Conservation (phyloP, 2,888 invertebrate genomes). For the Stictocephala bisonia region DNA sequence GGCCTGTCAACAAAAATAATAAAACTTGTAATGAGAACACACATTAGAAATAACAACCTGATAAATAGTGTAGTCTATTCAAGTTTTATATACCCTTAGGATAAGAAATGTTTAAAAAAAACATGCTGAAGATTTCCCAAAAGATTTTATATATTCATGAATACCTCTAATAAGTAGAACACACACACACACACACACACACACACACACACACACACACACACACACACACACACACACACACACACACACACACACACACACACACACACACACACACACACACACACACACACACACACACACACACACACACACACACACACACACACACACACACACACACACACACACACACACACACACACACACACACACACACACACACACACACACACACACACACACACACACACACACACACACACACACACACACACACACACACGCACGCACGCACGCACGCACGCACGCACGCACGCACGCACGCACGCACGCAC, state of each 20-base stretch:
- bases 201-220: constrained; percentile 3
- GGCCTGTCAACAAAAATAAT: no score
- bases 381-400: constrained; percentile 9
- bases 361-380: constrained; percentile 6
- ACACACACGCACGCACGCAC: neutral
- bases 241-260: neutral
- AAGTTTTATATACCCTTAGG: no score
- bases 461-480: neutral
- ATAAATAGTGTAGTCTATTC: no score
- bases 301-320: constrained; percentile 6
- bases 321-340: constrained; percentile 1
- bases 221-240: neutral
- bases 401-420: neutral
- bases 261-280: neutral
- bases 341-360: constrained; percentile 13
- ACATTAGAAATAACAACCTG: no score
- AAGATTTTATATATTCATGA: no score
- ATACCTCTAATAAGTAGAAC: no score
- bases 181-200: no score
- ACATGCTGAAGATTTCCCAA: no score
- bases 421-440: neutral
- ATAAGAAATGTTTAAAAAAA: no score
- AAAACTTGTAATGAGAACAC: no score
- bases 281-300: constrained; percentile 5
- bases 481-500: constrained; percentile 13